Evolutionary conservation across 2,113 vertebrate species (phyloP), one percentile per base, ranked within the genome.

Genomic region (Sinocyclocheilus grahami): DNA sequence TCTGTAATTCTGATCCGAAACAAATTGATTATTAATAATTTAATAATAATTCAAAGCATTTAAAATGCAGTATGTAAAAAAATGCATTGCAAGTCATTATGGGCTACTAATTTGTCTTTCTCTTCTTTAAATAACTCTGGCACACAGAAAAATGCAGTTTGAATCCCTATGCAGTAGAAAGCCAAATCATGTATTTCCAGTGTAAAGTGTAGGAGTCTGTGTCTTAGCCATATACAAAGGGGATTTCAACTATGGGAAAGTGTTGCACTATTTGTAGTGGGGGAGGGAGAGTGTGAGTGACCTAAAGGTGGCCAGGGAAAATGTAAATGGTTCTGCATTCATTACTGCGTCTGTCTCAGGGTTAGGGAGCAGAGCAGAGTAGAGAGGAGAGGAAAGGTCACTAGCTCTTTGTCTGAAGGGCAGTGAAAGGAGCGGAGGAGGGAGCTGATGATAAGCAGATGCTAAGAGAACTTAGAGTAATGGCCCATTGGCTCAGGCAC

Each of bases 261-360:
- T 84, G 67, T n/a, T 72, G 33, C 37, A 10, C 37, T 53, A 37
- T 60, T 74, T 84, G 82, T 60, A 48, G 13, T 3, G 42, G 46
- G 48, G 65, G 46, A 71, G 27, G 63, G 18, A 48, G 63, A 24
- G 60, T 53, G 46, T 30, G 5, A 30, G 27, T 55, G 76, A 78
- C 74, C 74, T 51, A 76, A 53, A 27, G 48, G 51, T 78, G 55
- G 78, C 30, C 53, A 37, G 22, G 53, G 69, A 60, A 84, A 58
- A 84, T 84, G 82, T 51, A 55, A 84, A 72, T 67, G 53, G 14
- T 65, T 53, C 22, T 81, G 69, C 33, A 82, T 82, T 81, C 53
- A 82, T 86, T 80, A 80, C 20, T 13, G 11, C 33, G 27, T 46
- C 39, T 67, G 55, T 69, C 60, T 53, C 46, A 53, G 42, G 62